Percentiles rank a stretch among this genome's conserved stretches.
phyloP scores from a whole-genome alignment of 2,888 invertebrate genomes.

The Oscheius onirici region DNA sequence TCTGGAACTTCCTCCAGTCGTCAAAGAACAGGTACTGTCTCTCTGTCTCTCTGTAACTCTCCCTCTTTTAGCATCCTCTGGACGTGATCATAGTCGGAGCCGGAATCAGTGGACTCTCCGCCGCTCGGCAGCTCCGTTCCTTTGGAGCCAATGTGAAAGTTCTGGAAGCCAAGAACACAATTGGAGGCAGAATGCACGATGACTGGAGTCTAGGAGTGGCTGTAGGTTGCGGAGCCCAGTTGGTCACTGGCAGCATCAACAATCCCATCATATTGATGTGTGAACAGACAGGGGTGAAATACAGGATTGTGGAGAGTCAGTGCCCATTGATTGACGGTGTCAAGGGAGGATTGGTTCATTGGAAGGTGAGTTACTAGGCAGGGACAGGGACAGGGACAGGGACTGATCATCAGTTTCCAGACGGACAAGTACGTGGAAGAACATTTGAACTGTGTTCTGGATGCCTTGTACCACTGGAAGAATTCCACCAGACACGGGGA shows the following conservation, averaged over 20 bases:
- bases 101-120: conserved; percentile 74
- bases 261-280: conserved; percentile 74
- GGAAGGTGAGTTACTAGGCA: conserved; percentile 34
- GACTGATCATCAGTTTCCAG: conserved; percentile 10
- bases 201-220: conserved; percentile 65
- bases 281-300: conserved; percentile 70
- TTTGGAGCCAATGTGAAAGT: conserved; percentile 74
- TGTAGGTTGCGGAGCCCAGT: conserved; percentile 73
- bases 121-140: conserved; percentile 73
- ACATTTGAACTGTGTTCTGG: conserved; percentile 61
- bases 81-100: conserved; percentile 74
- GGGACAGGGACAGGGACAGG: neutral
- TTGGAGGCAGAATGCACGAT: conserved; percentile 74
- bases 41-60: neutral
- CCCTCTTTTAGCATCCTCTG: conserved; percentile 12
- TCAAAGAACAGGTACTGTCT: neutral
- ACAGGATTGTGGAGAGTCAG: conserved; percentile 66
- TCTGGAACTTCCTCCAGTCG: conserved; percentile 38
- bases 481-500: conserved; percentile 38
- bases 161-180: conserved; percentile 73
- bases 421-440: conserved; percentile 59
- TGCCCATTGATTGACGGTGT: conserved; percentile 72
- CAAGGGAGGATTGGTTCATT: conserved; percentile 66
- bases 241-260: conserved; percentile 74
- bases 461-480: conserved; percentile 60